Percentiles rank a stretch among this genome's conserved stretches.
Evolutionary conservation across 2,797 vertebrate species (phyloP).

Genomic region (Lepus townsendii): DNA sequence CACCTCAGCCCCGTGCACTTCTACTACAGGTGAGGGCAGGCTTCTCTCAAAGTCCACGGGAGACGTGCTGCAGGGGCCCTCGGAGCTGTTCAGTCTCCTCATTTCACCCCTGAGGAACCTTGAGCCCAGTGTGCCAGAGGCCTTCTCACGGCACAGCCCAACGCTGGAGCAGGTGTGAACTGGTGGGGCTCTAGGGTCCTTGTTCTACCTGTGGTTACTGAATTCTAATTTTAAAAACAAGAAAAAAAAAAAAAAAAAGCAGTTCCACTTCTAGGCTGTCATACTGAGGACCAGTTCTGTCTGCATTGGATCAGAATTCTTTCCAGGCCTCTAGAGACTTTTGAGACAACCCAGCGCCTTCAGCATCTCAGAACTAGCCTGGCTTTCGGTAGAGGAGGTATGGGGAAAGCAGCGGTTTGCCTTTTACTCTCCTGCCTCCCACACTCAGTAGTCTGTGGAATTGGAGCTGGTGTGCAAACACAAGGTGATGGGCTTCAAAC

Average conservation of each 20-base stretch:
- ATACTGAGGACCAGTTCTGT: not conserved
- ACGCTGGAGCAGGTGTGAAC: not conserved
- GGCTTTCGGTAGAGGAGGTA: not conserved
- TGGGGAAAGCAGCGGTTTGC: slow-evolving; percentile 18
- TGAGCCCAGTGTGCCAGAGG: not conserved
- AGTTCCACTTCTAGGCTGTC: not conserved
- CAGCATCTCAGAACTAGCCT: not conserved
- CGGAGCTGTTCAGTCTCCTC: not conserved
- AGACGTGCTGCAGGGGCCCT: not conserved
- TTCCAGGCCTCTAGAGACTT: not conserved
- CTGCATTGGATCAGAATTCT: not conserved
- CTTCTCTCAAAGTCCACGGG: not conserved
- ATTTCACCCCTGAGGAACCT: not conserved
- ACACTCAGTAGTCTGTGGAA: not conserved
- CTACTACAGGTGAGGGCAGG: slow-evolving; percentile 91
- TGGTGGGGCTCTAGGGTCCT: not conserved
- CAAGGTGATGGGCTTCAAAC: not conserved
- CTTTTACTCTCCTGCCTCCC: not conserved
- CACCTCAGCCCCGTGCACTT: slow-evolving; percentile 92
- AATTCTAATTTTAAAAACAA: not conserved
- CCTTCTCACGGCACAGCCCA: not conserved
- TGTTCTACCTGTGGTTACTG: not conserved
- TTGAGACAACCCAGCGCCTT: not conserved
- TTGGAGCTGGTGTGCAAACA: not conserved
- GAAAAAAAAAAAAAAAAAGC: not conserved